Base-by-base conservation (phyloP, 1,140 invertebrate genomes). In the Thrips palmi region DNA sequence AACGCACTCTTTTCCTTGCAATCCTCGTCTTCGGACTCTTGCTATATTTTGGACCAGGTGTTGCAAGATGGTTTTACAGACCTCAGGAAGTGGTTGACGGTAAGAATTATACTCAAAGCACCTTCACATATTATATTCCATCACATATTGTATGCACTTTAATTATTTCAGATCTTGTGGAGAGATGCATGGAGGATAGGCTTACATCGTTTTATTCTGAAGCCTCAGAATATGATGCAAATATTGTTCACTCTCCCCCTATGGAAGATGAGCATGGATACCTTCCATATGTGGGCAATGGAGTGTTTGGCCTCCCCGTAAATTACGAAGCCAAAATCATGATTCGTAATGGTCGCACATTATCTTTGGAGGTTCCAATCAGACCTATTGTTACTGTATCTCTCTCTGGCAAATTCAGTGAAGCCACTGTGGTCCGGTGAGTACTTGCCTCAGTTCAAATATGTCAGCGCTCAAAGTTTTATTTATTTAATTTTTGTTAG, bases 281-380 rank as follows among this genome's bases (percentile, higher is more conserved):
- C 52, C 62, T 77, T 49, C 73, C 77, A 48, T 84, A 82, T 54
- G 65, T 82, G 20, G 82, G 80, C 36, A 85, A 88, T 63, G 81
- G 82, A 3, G 57, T 74, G 33, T 58, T 84, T 44, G 80, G 76
- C 1, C 46, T 77, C 17, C 59, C 70, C 22, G 53, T 83, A 15
- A 58, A 68, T 38, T 61, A 68, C 19, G 66, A 77, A 41, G 65
- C 71, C 24, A 63, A 67, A 38, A 47, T 87, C 10, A 74, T 74
- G 42, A 70, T 81, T 25, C 76, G 75, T 53, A 55, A 65, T 43
- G 73, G 74, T 2, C 60, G 81, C 47, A 73, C 75, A 1, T 59
- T 88, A 43, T 74, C 76, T 19, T 50, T 80, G 25, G 65, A 71
- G 8, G 57, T 85, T 4, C 65, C 67, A 17, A 87, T 75, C 53